Evolutionary conservation across 2,113 vertebrate species (phyloP), one percentile per base, ranked within the genome.

Genomic region (Zosterops pallidus): DNA sequence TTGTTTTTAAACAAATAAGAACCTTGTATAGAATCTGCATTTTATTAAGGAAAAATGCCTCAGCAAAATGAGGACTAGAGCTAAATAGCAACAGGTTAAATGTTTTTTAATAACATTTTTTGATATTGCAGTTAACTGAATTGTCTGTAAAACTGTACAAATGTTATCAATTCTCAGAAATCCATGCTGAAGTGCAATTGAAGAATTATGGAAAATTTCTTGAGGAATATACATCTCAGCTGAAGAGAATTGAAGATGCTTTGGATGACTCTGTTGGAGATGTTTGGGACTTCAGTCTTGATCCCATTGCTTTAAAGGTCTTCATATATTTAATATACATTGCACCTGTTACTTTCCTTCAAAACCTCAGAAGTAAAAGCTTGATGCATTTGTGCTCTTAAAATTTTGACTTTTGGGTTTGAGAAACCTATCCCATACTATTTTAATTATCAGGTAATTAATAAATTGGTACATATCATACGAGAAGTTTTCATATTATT

Each of bases 211-310:
- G 98, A 57, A 99, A 97, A 97, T 99, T 99, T 96, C 98, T 99
- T 91, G 99, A 99, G 68, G 99, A 99, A 4, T 99, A 99, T 92
- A 98, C 99, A 0, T 98, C 98, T 89, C 99, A 99, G 42, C 97
- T 99, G 79, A 99, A 98, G 96, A 99, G 99, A 78, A 99, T 99
- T 84, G 99, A 99, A 90, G 99, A 99, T 65, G 99, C 99, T 19
- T 94, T 99, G 96, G 99, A 99, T 95, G 99, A 99, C 79, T 98
- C 99, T 41, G 96, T 99, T 37, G 99, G 99, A 95, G 99, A 99
- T 95, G 99, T 99, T 67, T 99, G 99, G 99, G 99, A 99, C 97
- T 99, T 99, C 96, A 99, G 98, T 94, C 98, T 99, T 93, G 99
- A 99, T 96, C 99, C 99, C 37, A 99, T 99, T 80, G 98, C 98